These are phyloP conservation scores for Hylia prasina DNA, from an alignment of 2,113 vertebrate genomes.

Conservation along the genomic window DNA sequence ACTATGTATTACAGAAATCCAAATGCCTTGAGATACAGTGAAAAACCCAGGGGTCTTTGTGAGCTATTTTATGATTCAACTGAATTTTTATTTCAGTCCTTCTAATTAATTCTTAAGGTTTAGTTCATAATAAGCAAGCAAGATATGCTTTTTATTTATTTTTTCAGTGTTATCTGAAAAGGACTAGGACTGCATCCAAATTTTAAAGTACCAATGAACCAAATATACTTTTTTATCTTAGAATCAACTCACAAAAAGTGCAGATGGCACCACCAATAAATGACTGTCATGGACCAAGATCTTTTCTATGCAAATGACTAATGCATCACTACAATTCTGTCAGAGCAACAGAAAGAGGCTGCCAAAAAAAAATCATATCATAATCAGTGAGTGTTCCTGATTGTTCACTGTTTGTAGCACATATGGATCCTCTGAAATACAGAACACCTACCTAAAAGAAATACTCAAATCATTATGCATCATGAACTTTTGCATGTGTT, in stretches of 20 bases:
- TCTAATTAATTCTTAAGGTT: slow-evolving; percentile 56
- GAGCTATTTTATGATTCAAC: background rate
- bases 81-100: slow-evolving; percentile 17
- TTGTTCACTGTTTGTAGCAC: slow-evolving; percentile 77
- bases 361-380: slow-evolving; percentile 75
- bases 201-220: slow-evolving; percentile 64
- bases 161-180: slow-evolving; percentile 62
- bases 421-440: slow-evolving; percentile 72
- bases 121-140: slow-evolving; percentile 26
- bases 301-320: slow-evolving; percentile 81
- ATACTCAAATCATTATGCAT: slow-evolving; percentile 66
- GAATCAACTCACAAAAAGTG: slow-evolving; percentile 71
- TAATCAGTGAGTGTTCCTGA: slow-evolving; percentile 73
- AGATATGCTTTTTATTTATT: background rate
- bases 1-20: background rate
- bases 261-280: slow-evolving; percentile 79
- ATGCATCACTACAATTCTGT: slow-evolving; percentile 72
- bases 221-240: slow-evolving; percentile 60
- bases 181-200: slow-evolving; percentile 59
- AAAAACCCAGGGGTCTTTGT: background rate
- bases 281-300: slow-evolving; percentile 75
- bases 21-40: background rate
- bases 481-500: slow-evolving; percentile 73
- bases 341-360: slow-evolving; percentile 69
- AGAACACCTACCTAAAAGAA: slow-evolving; percentile 74